These are phyloP conservation scores for Lingula anatina DNA, from an alignment of 2,888 invertebrate species.

Conservation along the genomic window DNA sequence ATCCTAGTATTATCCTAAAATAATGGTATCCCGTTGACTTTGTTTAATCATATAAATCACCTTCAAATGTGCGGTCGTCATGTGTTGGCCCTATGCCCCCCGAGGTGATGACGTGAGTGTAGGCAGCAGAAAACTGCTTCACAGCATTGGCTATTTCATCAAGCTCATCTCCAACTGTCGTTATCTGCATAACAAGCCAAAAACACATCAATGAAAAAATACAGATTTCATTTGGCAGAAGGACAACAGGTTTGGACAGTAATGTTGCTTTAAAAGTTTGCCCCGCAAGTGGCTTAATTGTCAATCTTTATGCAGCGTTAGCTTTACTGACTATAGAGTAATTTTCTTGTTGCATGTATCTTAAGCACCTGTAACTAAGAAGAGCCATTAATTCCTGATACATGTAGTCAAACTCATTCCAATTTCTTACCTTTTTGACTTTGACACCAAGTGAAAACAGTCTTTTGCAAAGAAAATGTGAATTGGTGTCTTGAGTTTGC, in stretches of 20 bases:
- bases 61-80: constrained; percentile 72
- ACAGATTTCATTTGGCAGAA: neutral
- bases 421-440: constrained; percentile 57
- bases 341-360: too few relatives aligned
- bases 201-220: too few relatives aligned
- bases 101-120: constrained; percentile 66
- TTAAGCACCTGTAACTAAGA: too few relatives aligned
- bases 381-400: too few relatives aligned
- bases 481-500: constrained; percentile 66
- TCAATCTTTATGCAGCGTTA: too few relatives aligned
- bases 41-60: constrained; percentile 49
- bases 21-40: too few relatives aligned
- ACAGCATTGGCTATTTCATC: constrained; percentile 65
- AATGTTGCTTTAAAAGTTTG: too few relatives aligned
- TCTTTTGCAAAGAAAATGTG: constrained; percentile 60
- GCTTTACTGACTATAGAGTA: too few relatives aligned
- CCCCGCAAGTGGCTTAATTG: too few relatives aligned
- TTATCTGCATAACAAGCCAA: constrained; percentile 58
- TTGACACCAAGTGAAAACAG: constrained; percentile 63
- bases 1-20: too few relatives aligned
- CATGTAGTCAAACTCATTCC: too few relatives aligned
- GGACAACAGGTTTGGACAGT: too few relatives aligned
- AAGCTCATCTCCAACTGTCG: constrained; percentile 65
- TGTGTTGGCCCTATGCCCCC: constrained; percentile 77
- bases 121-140: constrained; percentile 58